Evolutionary conservation across 2,113 vertebrate genomes (phyloP), one percentile per base, ranked within the genome.

Genomic region (Platysteira castanea): DNA sequence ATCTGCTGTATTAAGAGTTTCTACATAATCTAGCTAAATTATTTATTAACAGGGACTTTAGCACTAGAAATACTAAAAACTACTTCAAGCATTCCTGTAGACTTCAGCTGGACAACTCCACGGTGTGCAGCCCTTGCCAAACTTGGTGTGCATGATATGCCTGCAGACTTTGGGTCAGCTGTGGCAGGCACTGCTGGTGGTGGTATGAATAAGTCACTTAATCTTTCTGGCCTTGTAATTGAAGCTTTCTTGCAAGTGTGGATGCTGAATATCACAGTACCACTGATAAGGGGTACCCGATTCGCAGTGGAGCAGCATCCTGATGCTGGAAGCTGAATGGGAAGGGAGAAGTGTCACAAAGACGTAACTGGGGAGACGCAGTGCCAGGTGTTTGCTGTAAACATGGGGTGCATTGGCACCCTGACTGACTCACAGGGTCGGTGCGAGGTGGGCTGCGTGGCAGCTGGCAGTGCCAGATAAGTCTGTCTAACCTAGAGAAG

Each of bases 321-420:
- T 1, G 2, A 7, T 59, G 59, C 44, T 92, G 78, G 63, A 77
- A 65, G 49, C 50, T 1, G 2, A 24, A 53, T 37, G 41, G 54
- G 21, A 56, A 53, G 21, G 44, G 35, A 60, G 49, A 42, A 49
- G 35, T 60, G 41, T 30, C 2, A 3, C 33, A 47, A 30, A 31
- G 79, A 23, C 2, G 0, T 49, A 17, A 1, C 0, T 0, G 1
- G 28, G 17, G 47, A 52, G 27, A 57, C 53, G 2, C 0, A 0
- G 15, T 33, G 67, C 26, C 11, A 57, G n/a, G 15, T 63, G 22
- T n/a, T 39, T 57, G 41, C 33, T 64, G 8, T 37, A 5, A 70
- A 9, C 24, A 1, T 7, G 27, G 37, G 22, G 16, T 9, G 12
- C 27, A 0, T n/a, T 0, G 59, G 47, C 37, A 19, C 18, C 2